Evolutionary conservation across 2,113 vertebrate species (phyloP).

Genomic region (Vireo altiloquus): DNA sequence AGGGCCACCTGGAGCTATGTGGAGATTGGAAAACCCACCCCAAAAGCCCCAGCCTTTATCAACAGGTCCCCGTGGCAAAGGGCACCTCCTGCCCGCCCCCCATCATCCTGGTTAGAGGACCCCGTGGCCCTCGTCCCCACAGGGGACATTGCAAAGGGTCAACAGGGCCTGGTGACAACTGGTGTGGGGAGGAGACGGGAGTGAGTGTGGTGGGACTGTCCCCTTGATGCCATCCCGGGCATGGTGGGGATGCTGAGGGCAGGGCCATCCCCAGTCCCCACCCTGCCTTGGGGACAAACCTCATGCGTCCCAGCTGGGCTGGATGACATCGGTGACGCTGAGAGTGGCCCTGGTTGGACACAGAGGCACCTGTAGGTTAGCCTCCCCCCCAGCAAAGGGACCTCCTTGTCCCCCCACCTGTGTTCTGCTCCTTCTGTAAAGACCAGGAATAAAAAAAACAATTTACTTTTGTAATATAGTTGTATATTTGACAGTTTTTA

Average conservation of each 20-base stretch:
- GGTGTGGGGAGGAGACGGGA: neutral
- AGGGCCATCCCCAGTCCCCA: neutral
- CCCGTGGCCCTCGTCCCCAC: neutral
- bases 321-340: neutral
- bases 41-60: neutral
- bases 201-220: accelerated
- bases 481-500: neutral
- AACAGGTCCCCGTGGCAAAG: neutral
- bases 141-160: neutral
- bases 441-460: neutral
- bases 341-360: neutral
- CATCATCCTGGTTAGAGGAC: neutral
- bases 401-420: accelerated
- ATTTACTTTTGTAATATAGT: slow-evolving; percentile 53
- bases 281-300: neutral
- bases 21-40: neutral
- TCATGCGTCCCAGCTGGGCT: neutral
- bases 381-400: neutral
- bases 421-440: slow-evolving; percentile 13
- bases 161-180: slow-evolving; percentile 23
- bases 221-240: accelerated
- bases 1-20: neutral
- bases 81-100: neutral
- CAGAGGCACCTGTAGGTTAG: neutral
- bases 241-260: accelerated